Conservation (phyloP, 2,888 invertebrate genomes). For the Nudaria mundana region DNA sequence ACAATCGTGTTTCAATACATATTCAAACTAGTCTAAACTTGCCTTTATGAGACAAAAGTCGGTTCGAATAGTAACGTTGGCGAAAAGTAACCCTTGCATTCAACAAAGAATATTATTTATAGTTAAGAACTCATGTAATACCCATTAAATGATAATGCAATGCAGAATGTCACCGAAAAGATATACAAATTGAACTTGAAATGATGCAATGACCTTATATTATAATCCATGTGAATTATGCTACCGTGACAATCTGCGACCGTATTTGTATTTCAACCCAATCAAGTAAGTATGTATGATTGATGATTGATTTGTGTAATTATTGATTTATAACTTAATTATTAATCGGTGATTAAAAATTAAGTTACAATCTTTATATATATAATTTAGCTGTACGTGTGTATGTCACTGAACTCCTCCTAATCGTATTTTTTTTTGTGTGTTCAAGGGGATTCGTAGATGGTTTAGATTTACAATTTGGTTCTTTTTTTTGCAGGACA, state of each 20-base stretch:
- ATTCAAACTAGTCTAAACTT: no score
- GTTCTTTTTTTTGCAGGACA: no score
- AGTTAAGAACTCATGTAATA: constrained; percentile 4
- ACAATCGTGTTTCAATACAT: no score
- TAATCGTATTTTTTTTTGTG: no score
- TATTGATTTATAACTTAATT: no score
- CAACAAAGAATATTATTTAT: constrained; percentile 6
- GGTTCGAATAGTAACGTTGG: constrained; percentile 10
- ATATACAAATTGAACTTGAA: constrained; percentile 8
- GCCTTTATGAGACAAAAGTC: no score
- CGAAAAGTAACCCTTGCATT: constrained; percentile 16
- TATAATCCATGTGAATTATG: constrained; percentile 6
- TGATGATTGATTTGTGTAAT: background rate
- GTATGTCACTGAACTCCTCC: no score
- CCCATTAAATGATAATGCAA: constrained; percentile 22
- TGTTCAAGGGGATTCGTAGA: no score
- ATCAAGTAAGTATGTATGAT: background rate
- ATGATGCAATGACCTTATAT: constrained; percentile 11
- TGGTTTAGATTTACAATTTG: no score
- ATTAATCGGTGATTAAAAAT: no score
- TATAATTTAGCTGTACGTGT: no score
- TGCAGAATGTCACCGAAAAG: constrained; percentile 1
- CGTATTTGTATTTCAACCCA: background rate
- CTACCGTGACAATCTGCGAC: background rate
- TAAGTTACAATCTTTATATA: no score